These are phyloP conservation scores for Sitta europaea DNA, from an alignment of 2,113 vertebrate species.

Conservation along the genomic window DNA sequence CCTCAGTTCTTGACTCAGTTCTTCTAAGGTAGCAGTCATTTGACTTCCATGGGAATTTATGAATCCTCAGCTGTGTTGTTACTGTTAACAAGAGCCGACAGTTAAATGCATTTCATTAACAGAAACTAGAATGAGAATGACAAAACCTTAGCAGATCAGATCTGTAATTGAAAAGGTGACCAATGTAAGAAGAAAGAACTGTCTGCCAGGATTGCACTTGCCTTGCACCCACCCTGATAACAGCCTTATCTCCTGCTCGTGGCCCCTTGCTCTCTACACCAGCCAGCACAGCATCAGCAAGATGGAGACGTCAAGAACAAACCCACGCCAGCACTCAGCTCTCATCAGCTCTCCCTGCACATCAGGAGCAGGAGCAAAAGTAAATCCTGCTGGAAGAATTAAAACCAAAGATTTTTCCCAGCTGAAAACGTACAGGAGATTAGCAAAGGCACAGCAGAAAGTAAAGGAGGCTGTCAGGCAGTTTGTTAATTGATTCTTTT, in stretches of 20 bases:
- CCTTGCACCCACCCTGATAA: not conserved
- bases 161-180: slow-evolving; percentile 58
- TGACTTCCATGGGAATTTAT: slow-evolving; percentile 47
- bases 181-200: slow-evolving; percentile 5
- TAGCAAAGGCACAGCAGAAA: not conserved
- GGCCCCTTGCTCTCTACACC: not conserved
- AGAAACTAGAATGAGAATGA: slow-evolving; percentile 51
- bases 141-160: slow-evolving; percentile 46
- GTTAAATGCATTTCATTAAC: slow-evolving; percentile 62
- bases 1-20: not conserved
- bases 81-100: slow-evolving; percentile 52
- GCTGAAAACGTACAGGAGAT: not conserved
- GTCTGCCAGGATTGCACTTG: not conserved
- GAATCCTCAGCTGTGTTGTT: not conserved
- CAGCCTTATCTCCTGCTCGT: not conserved
- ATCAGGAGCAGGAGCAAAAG: not conserved
- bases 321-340: not conserved
- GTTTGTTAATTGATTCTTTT: not conserved
- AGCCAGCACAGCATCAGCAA: not conserved
- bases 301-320: slow-evolving; percentile 10
- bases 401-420: not conserved
- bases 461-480: not conserved
- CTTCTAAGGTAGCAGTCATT: slow-evolving; percentile 19
- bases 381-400: not conserved
- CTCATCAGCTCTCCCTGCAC: not conserved